Evolutionary conservation across 2,888 invertebrate genomes (phyloP).

Genomic region (Nomada ruficornis): DNA sequence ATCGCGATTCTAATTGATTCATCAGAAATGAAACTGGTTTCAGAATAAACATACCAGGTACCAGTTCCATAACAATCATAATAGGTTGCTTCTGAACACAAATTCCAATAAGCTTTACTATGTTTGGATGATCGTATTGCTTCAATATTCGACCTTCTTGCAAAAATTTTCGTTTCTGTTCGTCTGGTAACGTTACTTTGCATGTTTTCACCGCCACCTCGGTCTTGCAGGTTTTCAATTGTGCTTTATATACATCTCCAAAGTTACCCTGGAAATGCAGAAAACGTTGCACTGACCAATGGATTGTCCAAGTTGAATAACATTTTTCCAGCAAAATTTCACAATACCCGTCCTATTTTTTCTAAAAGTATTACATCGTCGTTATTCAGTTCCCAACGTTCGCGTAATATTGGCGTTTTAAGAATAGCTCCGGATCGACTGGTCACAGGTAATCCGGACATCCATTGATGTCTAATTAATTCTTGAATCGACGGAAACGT

Average conservation of each 20-base stretch:
- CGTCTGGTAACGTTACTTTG: conserved; percentile 96
- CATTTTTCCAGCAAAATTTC: conserved; percentile 23
- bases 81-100: conserved; percentile 99
- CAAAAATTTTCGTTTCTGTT: conserved; percentile 96
- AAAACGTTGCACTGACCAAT: conserved; percentile 11
- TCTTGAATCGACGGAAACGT: conserved; percentile 97
- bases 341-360: conserved; percentile 95
- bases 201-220: conserved; percentile 99
- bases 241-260: conserved; percentile 98
- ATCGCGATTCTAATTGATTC: conserved; percentile 5
- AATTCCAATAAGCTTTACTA: conserved; percentile 97
- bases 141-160: conserved; percentile 98
- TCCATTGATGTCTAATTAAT: conserved; percentile 94
- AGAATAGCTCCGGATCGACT: conserved; percentile 96
- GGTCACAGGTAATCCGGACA: conserved; percentile 94
- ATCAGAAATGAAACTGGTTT: not conserved
- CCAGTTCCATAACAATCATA: conserved; percentile 99
- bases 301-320: not conserved
- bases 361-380: conserved; percentile 96
- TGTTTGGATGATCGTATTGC: conserved; percentile 98
- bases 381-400: conserved; percentile 98
- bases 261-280: conserved; percentile 92
- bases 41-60: conserved; percentile 88
- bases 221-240: conserved; percentile 91
- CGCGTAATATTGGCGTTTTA: conserved; percentile 93